A percentile compares a stretch with the other conserved stretches of the same genome.
phyloP scores from a whole-genome alignment of 2,113 vertebrate genomes.

The Xenotilapia longispinis region DNA sequence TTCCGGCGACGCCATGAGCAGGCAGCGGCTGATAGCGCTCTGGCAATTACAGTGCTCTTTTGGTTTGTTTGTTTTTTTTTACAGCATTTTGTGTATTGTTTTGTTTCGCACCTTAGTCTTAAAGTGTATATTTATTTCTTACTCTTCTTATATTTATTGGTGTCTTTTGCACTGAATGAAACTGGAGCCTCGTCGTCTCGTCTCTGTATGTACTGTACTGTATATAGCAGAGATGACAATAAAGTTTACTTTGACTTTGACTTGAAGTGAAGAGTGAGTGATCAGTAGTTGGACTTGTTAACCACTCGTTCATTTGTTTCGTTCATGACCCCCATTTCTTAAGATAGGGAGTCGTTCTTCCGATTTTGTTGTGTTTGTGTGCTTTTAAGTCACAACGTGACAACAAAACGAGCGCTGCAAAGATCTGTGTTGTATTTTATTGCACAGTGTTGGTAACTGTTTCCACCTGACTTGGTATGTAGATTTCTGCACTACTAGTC shows the following conservation, averaged over 20 bases:
- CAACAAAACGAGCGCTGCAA: rapidly evolving
- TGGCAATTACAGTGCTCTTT: not conserved
- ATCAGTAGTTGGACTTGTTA: not conserved
- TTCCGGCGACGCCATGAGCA: not conserved
- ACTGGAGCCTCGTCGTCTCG: not conserved
- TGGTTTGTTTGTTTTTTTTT: rapidly evolving
- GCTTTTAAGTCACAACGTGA: not conserved
- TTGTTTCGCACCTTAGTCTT: not conserved
- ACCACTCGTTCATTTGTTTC: not conserved
- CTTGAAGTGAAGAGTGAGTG: not conserved
- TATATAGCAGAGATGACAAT: not conserved
- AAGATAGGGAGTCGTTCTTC: not conserved
- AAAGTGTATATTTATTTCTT: not conserved
- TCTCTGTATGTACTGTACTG: not conserved
- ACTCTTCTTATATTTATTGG: not conserved
- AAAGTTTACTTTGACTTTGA: not conserved
- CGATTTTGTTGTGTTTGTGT: not conserved
- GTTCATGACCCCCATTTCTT: not conserved
- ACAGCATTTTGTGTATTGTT: not conserved
- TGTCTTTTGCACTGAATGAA: not conserved
- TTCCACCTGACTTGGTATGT: not conserved
- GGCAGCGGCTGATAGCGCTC: not conserved
- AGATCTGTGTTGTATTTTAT: not conserved
- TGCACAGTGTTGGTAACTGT: not conserved
- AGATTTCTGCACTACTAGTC: not conserved